Conservation (phyloP, 1,140 invertebrate genomes). For the Heliconius eleuchia region DNA sequence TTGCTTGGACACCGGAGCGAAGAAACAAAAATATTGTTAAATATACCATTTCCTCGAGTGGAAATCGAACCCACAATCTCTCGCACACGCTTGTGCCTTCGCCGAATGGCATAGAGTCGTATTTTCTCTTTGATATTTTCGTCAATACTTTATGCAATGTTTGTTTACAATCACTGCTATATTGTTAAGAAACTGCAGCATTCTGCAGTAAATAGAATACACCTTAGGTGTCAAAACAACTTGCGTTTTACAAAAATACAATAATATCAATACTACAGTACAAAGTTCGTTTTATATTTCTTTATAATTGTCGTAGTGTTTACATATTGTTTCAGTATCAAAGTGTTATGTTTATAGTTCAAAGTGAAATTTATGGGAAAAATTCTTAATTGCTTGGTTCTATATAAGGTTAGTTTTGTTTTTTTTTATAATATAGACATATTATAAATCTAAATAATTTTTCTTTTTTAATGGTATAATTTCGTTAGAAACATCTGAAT, state of each 20-base stretch:
- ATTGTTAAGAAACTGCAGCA: conserved; percentile 4
- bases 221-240: conserved; percentile 2
- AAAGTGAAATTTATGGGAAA: neutral
- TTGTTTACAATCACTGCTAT: conserved; percentile 28
- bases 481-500: too few species aligned
- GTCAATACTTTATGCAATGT: conserved; percentile 19
- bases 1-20: too few species aligned
- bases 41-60: too few species aligned
- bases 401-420: neutral
- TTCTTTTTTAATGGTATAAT: too few species aligned
- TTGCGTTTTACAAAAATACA: neutral
- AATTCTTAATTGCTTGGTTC: neutral
- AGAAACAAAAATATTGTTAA: too few species aligned
- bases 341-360: neutral
- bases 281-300: neutral
- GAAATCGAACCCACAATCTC: too few species aligned
- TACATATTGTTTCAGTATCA: neutral
- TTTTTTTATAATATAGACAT: too few species aligned
- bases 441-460: too few species aligned
- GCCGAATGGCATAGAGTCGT: too few species aligned
- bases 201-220: conserved; percentile 3
- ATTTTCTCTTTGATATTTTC: too few species aligned
- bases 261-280: neutral
- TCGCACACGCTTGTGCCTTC: too few species aligned
- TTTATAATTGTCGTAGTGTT: neutral